Evolutionary conservation across 2,888 invertebrate species (phyloP), one percentile per base, ranked within the genome.

Genomic region (Drosophila mulleri): DNA sequence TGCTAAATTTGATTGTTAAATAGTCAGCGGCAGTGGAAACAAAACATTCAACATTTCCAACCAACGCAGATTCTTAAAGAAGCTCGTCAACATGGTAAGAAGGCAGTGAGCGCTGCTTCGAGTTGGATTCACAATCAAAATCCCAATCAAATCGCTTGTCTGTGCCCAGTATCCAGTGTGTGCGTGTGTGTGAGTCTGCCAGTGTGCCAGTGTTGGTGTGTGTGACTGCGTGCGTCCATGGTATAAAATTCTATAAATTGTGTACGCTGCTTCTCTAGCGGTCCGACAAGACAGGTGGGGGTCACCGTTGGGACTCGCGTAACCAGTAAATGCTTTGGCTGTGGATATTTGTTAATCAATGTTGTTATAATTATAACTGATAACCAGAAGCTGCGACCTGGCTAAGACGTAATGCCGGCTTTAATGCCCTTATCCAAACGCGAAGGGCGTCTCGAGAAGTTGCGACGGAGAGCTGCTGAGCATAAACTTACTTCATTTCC

Each of bases 51-150:
- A 88, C 73, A 88, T 86, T 86, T 76, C 84, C 58, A 72, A 48
- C 77, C 74, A 78, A 80, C 75, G 82, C 75, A 87, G 82, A 82
- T 77, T 74, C 53, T 63, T 80, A 12, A 88, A 82, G 47, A 86
- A 86, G 63, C 86, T 87, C 78, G 82, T 76, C 71, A 84, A 89
- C 75, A 86, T 86, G 86, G 86, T 86, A 79, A 86, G 83, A 58
- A 66, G 35, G 11, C 39, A 37, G 6, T 12, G 26, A 41, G 29
- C 52, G 35, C 4, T 39, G 32, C 23, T 9, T n/a, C 23, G 16
- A 50, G 9, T 50, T 52, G 53, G 48, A 53, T 37, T 62, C 35
- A 54, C 59, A 73, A 52, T 60, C 45, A 39, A 66, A 69, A 60
- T 65, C 48, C 20, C 47, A 66, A 68, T 63, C 65, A 68, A 74